Base-by-base conservation (phyloP, 2,113 vertebrate species). In the Saccopteryx leptura region DNA sequence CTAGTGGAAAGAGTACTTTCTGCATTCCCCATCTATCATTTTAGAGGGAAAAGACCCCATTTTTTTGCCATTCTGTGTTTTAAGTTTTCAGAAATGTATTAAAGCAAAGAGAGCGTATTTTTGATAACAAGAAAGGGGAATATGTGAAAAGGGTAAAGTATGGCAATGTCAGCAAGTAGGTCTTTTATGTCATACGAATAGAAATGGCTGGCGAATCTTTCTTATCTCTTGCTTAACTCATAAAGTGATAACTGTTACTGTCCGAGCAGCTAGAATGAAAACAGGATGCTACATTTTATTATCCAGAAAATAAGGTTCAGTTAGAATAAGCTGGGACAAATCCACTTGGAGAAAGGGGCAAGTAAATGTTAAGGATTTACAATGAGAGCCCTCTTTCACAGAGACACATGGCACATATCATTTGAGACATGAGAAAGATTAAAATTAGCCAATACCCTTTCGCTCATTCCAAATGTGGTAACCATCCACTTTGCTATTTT, bases 401-500 rank as follows among this genome's bases (percentile, higher is more conserved):
- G 8, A 66, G 66, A 39, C 39, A 39, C 39, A 39, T 39, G 39
- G 24, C 54, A 71, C 5, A 79, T 46, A 87, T 84, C n/a, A 92
- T 50, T 9, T 92, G 26, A 86, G 33, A 54, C 2, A 24, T 17
- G 9, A 85, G 48, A n/a, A 66, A 76, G 26, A 61, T 63, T 87
- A 88, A 97, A 95, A 87, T 69, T 52, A 85, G 31, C 83, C 69
- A 94, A 79, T 98, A 99, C 99, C 99, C 99, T 99, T 98, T 99
- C 99, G 63, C 99, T 99, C 99, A 99, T 99, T 97, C 99, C 99
- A 97, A 99, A 99, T 94, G 98, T 99, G 91, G 99, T 99, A 96
- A 99, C 99, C 99, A 99, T 99, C 98, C 99, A 98, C 95, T 99
- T 99, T 87, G 99, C 99, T 95, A 99, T 99, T 98, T 98, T 99